Evolutionary conservation across 2,888 invertebrate species (phyloP).

Genomic region (Allophyes oxyacanthae): DNA sequence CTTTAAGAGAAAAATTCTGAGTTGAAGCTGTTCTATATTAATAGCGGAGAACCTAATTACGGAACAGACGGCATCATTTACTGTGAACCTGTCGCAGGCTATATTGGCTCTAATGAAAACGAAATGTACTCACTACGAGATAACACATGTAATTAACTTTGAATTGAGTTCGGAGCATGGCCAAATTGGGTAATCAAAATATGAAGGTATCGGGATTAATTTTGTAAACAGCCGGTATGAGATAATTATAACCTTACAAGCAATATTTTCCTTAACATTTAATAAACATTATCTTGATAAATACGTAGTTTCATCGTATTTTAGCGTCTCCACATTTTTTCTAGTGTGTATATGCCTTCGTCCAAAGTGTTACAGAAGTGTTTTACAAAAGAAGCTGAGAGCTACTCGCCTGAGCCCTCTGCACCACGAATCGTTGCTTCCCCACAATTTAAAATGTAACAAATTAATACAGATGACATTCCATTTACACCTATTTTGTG

Average conservation of each 20-base stretch:
- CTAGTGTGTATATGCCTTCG: conserved; percentile 19
- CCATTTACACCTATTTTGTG: conserved; percentile 54
- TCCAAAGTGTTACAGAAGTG: conserved; percentile 38
- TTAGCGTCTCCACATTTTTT: conserved; percentile 15
- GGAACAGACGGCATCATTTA: conserved; percentile 40
- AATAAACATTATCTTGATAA: conserved; percentile 21
- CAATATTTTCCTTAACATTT: conserved; percentile 19
- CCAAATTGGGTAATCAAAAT: conserved; percentile 46
- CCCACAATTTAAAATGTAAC: conserved; percentile 47
- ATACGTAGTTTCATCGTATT: conserved; percentile 2
- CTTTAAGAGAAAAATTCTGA: too few species aligned
- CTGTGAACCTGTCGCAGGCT: conserved; percentile 40
- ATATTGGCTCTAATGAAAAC: conserved; percentile 40
- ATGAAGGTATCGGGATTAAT: conserved; percentile 32
- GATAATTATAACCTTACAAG: conserved; percentile 21
- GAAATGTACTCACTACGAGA: conserved; percentile 44
- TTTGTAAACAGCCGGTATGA: conserved; percentile 32
- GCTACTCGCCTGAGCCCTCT: conserved; percentile 40
- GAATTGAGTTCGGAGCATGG: conserved; percentile 40
- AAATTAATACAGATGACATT: conserved; percentile 53
- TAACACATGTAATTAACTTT: conserved; percentile 51
- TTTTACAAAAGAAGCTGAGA: conserved; percentile 54
- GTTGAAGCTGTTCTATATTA: conserved; percentile 32
- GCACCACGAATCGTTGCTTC: conserved; percentile 60
- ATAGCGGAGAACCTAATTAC: conserved; percentile 32